Evolutionary conservation across 2,797 vertebrate genomes (phyloP).

Genomic region (Ctenopoma multispine): DNA sequence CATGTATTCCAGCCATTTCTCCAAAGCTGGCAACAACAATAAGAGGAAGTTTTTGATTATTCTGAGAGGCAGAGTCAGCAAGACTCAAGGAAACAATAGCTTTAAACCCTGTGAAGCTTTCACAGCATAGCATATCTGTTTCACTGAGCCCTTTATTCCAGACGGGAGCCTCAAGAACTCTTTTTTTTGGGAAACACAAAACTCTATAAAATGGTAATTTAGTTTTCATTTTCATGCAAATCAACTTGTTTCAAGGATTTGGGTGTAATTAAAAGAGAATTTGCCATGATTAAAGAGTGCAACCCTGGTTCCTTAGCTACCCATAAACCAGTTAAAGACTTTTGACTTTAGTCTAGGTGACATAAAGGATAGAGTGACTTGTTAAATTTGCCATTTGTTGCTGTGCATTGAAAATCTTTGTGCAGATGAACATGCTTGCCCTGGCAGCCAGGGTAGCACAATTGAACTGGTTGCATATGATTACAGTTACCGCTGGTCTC

Average conservation of each 20-base stretch:
- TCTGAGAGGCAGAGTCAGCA: conserved; percentile 25
- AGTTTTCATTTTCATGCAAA: conserved; percentile 2
- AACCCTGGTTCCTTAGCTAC: not conserved
- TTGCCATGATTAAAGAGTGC: not conserved
- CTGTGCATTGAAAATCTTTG: not conserved
- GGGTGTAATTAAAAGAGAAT: not conserved
- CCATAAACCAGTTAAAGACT: not conserved
- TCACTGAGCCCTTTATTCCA: conserved; percentile 27
- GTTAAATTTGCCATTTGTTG: not conserved
- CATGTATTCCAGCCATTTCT: conserved; percentile 34
- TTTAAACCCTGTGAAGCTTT: conserved; percentile 41
- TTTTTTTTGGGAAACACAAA: conserved; percentile 24
- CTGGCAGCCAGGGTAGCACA: not conserved
- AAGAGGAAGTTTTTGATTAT: conserved; percentile 42
- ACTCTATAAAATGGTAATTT: conserved; percentile 11
- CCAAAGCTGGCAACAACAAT: conserved; percentile 39
- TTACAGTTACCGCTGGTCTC: conserved; percentile 19
- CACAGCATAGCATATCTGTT: conserved; percentile 16
- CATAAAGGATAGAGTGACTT: not conserved
- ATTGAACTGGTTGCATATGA: conserved; percentile 14
- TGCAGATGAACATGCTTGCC: not conserved
- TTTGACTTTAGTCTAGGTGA: not conserved
- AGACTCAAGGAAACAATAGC: conserved; percentile 38
- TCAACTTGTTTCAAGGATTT: not conserved
- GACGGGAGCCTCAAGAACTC: not conserved